Evolutionary conservation across 2,113 vertebrate genomes (phyloP).

Genomic region (Macrotus californicus): DNA sequence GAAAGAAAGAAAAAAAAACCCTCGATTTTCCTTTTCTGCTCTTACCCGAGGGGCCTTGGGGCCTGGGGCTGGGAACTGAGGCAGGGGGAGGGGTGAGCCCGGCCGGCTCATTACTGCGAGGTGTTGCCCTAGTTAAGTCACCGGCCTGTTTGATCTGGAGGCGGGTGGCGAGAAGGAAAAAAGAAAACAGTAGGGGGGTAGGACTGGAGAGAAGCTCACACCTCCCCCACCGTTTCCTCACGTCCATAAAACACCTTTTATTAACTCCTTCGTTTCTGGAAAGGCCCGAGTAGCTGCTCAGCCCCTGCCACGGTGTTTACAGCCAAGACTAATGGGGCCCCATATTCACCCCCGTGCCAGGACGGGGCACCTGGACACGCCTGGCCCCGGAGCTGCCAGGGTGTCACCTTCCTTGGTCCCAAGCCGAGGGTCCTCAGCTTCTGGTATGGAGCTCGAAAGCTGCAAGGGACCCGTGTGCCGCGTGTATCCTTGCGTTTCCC

Average conservation of each 20-base stretch:
- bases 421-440: background rate
- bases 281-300: slow-evolving; percentile 30
- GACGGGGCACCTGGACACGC: background rate
- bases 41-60: background rate
- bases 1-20: background rate
- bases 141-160: slow-evolving; percentile 64
- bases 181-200: slow-evolving; percentile 35
- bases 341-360: slow-evolving; percentile 30
- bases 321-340: slow-evolving; percentile 41
- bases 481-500: background rate
- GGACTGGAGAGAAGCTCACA: slow-evolving; percentile 37
- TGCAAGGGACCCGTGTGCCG: fast-evolving
- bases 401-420: background rate
- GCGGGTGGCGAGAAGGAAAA: slow-evolving; percentile 53
- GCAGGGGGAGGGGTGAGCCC: background rate
- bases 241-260: slow-evolving; percentile 67
- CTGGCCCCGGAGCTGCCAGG: background rate
- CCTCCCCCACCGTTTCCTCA: slow-evolving; percentile 50
- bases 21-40: background rate
- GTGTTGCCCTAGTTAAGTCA: slow-evolving; percentile 71
- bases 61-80: background rate
- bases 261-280: slow-evolving; percentile 66
- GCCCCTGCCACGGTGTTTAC: slow-evolving; percentile 60
- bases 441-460: no score
- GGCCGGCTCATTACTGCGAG: slow-evolving; percentile 57